A percentile compares a stretch with the other conserved stretches of the same genome.
These are phyloP conservation scores for Syrista parreyssii DNA, from an alignment of 2,888 invertebrate species.

Conservation along the genomic window DNA sequence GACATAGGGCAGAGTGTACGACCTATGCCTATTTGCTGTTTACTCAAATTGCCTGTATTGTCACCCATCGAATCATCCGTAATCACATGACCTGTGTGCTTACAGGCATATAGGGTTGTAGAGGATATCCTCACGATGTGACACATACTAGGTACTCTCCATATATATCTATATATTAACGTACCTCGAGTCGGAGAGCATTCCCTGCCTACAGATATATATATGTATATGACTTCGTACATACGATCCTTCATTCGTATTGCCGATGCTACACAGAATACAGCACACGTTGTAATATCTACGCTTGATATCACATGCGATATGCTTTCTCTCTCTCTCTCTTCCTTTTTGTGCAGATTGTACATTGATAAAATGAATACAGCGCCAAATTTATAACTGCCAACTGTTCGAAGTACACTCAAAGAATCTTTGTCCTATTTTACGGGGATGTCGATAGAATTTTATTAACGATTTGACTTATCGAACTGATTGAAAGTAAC, in stretches of 20 bases:
- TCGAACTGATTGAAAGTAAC: background rate
- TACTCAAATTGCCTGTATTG: background rate
- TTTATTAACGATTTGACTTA: background rate
- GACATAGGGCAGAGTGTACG: background rate
- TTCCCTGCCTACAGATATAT: background rate
- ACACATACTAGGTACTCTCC: too few species aligned
- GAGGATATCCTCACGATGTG: too few species aligned
- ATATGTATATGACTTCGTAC: background rate
- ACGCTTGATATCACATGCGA: background rate
- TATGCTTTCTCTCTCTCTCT: background rate
- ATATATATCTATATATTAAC: too few species aligned
- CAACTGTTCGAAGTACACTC: background rate
- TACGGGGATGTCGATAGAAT: background rate
- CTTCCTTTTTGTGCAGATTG: background rate
- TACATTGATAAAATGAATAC: background rate
- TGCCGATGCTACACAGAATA: background rate
- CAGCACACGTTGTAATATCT: background rate
- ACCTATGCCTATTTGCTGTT: background rate
- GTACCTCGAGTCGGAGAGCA: too few species aligned
- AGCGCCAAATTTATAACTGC: background rate
- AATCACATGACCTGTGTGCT: background rate
- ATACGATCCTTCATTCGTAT: too few species aligned
- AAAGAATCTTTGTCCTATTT: background rate
- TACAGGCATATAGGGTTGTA: background rate
- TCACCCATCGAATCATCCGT: background rate